Conservation (phyloP, 2,888 invertebrate species). For the Atherix ibis region DNA sequence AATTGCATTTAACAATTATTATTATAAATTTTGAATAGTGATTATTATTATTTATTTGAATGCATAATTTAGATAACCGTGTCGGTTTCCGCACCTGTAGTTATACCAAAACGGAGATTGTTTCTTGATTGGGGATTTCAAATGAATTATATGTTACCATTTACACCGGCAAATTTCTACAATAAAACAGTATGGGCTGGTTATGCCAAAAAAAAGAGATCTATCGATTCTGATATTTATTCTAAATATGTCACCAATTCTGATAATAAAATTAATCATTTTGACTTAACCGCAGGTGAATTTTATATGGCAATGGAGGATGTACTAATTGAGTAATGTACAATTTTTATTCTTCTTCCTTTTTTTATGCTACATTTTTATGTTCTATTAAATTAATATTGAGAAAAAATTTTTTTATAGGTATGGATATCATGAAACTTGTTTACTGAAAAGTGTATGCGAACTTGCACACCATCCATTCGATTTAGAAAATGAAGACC, state of each 20-base stretch:
- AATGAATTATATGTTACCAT: conserved; percentile 25
- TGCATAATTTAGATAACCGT: conserved; percentile 24
- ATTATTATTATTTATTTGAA: too few relatives aligned
- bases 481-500: conserved; percentile 36
- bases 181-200: conserved; percentile 28
- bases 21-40: too few relatives aligned
- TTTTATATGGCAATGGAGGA: conserved; percentile 26
- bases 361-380: conserved; percentile 1
- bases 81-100: conserved; percentile 26
- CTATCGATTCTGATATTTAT: conserved; percentile 5
- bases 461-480: conserved; percentile 48
- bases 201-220: conserved; percentile 5
- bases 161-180: conserved; percentile 21
- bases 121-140: conserved; percentile 30
- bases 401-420: conserved; percentile 28
- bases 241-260: conserved; percentile 6
- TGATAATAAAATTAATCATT: conserved; percentile 17
- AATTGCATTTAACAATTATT: too few relatives aligned
- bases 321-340: conserved; percentile 14
- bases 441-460: conserved; percentile 51
- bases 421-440: conserved; percentile 48
- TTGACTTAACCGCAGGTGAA: conserved; percentile 28
- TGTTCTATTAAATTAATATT: neutral
- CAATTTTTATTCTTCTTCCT: conserved; percentile 1
- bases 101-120: conserved; percentile 22